Evolutionary conservation across 2,113 vertebrate genomes (phyloP).

Genomic region (Delphinus delphis): DNA sequence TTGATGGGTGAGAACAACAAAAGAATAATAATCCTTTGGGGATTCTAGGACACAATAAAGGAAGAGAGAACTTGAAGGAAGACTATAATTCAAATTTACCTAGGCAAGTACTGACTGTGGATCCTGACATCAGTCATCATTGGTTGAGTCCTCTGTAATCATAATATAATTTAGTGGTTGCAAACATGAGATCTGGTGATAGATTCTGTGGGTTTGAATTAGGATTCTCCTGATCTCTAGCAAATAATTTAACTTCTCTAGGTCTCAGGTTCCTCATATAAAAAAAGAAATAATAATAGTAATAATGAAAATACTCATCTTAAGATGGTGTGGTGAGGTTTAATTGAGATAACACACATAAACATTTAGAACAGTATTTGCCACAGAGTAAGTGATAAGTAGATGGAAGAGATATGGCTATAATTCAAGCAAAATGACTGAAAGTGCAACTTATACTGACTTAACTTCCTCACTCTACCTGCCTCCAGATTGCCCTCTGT

Average conservation of each 20-base stretch:
- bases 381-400: neutral
- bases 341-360: neutral
- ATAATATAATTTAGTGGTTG: neutral
- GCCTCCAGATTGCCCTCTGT: neutral
- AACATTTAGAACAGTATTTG: neutral
- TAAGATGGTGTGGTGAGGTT: neutral
- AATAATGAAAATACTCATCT: neutral
- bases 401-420: neutral
- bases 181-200: neutral
- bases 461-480: neutral
- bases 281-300: neutral
- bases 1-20: neutral
- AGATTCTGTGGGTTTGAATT: neutral
- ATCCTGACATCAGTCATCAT: neutral
- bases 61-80: neutral
- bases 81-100: neutral
- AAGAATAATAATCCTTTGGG: neutral
- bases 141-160: neutral
- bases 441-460: neutral
- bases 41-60: neutral
- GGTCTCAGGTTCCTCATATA: neutral
- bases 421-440: neutral
- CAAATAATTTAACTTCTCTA: neutral
- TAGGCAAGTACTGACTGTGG: neutral
- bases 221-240: neutral